Evolutionary conservation across 2,888 invertebrate genomes (phyloP).

Genomic region (Aphodius granarius): DNA sequence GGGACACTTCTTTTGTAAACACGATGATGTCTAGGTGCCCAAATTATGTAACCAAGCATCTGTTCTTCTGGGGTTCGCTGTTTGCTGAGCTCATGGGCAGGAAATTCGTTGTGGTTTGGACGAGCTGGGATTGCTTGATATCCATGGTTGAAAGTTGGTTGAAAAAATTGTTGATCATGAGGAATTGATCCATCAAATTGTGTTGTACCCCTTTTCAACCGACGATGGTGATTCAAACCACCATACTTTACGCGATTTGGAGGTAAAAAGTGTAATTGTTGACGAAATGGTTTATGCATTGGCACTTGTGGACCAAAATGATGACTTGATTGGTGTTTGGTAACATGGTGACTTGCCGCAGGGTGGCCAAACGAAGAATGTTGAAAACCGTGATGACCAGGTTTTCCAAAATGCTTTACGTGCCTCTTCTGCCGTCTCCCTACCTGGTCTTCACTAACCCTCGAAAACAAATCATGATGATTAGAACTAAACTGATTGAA

Average conservation of each 20-base stretch:
- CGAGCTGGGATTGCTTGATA: too few relatives aligned
- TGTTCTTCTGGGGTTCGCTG: not conserved
- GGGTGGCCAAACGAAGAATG: not conserved
- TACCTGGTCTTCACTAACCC: not conserved
- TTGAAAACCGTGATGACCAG: too few relatives aligned
- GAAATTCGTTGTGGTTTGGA: not conserved
- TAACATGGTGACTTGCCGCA: not conserved
- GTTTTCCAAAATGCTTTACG: not conserved
- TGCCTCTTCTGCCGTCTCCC: not conserved
- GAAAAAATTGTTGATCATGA: not conserved
- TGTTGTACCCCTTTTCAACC: not conserved
- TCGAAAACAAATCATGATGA: not conserved
- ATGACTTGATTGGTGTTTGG: not conserved
- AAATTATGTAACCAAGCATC: not conserved
- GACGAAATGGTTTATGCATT: not conserved
- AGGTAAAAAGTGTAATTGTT: not conserved
- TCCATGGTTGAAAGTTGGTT: not conserved
- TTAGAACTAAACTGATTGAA: not conserved
- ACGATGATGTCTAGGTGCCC: not conserved
- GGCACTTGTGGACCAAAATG: not conserved
- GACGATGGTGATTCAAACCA: not conserved
- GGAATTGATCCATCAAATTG: not conserved
- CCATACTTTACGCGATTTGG: not conserved
- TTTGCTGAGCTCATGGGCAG: not conserved
- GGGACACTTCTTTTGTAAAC: constrained; percentile 30